Evolutionary conservation across 2,888 invertebrate species (phyloP).

Genomic region (Nysson spinosus): DNA sequence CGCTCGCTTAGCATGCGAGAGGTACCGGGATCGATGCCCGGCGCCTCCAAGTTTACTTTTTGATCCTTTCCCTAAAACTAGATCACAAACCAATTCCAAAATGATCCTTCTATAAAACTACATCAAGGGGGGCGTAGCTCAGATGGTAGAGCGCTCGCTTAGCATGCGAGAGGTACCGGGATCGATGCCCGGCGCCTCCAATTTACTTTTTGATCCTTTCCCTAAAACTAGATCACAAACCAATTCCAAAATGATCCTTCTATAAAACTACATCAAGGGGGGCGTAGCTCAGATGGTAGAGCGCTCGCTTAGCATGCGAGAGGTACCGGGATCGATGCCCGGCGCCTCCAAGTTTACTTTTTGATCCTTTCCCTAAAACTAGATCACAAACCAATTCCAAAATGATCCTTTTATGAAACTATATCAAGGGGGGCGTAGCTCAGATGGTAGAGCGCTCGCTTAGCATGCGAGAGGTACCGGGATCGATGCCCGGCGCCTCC

Average conservation of each 20-base stretch:
- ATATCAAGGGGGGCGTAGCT: constrained; percentile 70
- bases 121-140: constrained; percentile 71
- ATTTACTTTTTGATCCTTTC: constrained; percentile 14
- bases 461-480: constrained; percentile 76
- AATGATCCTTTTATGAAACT: constrained; percentile 4
- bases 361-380: no score
- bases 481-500: constrained; percentile 75
- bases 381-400: no score
- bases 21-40: constrained; percentile 75
- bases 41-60: constrained; percentile 65
- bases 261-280: constrained; percentile 46
- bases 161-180: constrained; percentile 76
- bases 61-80: constrained; percentile 11
- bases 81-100: background rate
- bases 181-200: constrained; percentile 75
- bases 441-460: constrained; percentile 76
- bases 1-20: constrained; percentile 76
- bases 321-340: constrained; percentile 76
- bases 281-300: constrained; percentile 76
- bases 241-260: background rate
- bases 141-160: constrained; percentile 76
- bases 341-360: constrained; percentile 66
- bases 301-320: constrained; percentile 76
- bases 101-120: background rate
- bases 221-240: constrained; percentile 5